Base-by-base conservation (phyloP, 2,888 invertebrate genomes). In the Caenorhabditis sp. region DNA sequence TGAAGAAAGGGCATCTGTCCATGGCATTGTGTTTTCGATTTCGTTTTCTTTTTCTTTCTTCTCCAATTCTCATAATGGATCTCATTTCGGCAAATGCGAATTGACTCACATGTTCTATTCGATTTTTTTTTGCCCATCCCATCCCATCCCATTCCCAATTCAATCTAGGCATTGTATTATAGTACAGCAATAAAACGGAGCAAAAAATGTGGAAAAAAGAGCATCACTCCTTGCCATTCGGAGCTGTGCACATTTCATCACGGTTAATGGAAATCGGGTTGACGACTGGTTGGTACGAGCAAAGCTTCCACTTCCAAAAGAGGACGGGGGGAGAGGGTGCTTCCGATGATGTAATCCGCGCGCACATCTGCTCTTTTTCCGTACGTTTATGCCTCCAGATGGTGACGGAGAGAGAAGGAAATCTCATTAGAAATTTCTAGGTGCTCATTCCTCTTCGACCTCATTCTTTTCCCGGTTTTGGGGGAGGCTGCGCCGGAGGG, bases 301-400 rank as follows among this genome's bases (percentile, higher is more conserved):
- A n/a, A n/a, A n/a, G n/a, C n/a, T n/a, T n/a, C n/a, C n/a, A n/a
- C n/a, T n/a, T n/a, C n/a, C n/a, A n/a, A n/a, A n/a, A n/a, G n/a
- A n/a, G 35, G 35, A 35, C 35, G 35, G 11, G 9, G 2, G 9
- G 9, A 35, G 35, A 35, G n/a, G n/a, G n/a, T n/a, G n/a, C n/a
- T n/a, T n/a, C n/a, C n/a, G n/a, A 46, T 66, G 70, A 70, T 70
- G 70, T 70, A 70, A 70, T 70, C 59, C 70, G 32, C 27, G 48
- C 27, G 58, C 68, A 59, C 70, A 70, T 70, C 70, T 70, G 70
- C 59, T 65, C 65, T 66, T 66, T 66, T 56, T 56, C 56, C 46
- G 26, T 27, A 9, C 9, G 32, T 52, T 63, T 46, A 30, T 59
- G 59, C 52, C 43, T 50, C 58, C 70, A 70, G 70, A 59, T 70